These are phyloP conservation scores for Bellardia pandia DNA, from an alignment of 2,888 invertebrate species.

Conservation along the genomic window DNA sequence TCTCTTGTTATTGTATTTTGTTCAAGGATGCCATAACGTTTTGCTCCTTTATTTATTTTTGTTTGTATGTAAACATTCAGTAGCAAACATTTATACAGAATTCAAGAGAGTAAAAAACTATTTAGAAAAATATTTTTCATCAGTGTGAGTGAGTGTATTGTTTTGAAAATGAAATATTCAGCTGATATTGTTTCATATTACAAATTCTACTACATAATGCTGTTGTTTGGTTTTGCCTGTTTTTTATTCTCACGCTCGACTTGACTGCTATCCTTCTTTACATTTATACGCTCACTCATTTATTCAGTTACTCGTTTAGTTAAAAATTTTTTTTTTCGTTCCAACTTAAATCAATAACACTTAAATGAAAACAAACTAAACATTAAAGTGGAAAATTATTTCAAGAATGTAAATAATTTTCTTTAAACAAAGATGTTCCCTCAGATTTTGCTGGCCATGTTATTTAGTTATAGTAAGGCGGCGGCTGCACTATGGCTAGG, in stretches of 20 bases:
- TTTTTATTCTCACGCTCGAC: conserved; percentile 49
- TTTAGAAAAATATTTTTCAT: conserved; percentile 18
- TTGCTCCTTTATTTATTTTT: conserved; percentile 32
- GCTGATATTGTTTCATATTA: conserved; percentile 36
- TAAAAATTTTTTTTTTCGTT: conserved; percentile 17
- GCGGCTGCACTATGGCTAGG: not conserved
- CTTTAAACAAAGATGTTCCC: conserved; percentile 11
- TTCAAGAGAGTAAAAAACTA: not conserved
- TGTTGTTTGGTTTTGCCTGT: conserved; percentile 29
- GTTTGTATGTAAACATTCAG: conserved; percentile 12
- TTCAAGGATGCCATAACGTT: conserved; percentile 49
- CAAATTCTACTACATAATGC: not conserved
- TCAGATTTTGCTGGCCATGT: conserved; percentile 13
- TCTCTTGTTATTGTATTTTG: conserved; percentile 4
- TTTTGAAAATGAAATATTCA: conserved; percentile 27
- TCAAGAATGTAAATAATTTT: conserved; percentile 47
- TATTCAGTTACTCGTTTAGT: not conserved
- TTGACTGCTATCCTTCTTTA: conserved; percentile 31
- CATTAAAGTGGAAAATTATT: conserved; percentile 27
- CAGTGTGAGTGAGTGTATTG: conserved; percentile 9
- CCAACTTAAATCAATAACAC: conserved; percentile 48
- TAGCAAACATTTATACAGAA: not conserved
- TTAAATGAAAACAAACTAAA: conserved; percentile 12
- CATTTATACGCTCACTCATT: conserved; percentile 21
- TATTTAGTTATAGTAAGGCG: not conserved